Percentiles rank a stretch among this genome's conserved stretches.
Conservation (phyloP, 2,113 vertebrate species). For the Hippocampus mohnikei region DNA sequence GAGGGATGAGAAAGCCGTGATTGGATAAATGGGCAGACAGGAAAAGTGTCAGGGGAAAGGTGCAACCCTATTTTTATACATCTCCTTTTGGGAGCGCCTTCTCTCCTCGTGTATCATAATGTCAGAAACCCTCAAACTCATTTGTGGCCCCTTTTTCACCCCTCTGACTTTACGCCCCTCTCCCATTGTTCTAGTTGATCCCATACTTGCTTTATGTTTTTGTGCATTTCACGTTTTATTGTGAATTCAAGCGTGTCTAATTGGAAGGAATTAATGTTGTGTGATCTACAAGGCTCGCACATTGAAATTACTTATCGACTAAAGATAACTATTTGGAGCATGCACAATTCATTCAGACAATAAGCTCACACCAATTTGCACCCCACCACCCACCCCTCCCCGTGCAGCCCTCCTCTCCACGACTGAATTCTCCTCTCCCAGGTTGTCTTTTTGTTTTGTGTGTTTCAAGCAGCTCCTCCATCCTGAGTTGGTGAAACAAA, state of each 20-base stretch:
- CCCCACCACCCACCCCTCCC: neutral
- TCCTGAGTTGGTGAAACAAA: conserved; percentile 64
- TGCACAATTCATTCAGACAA: conserved; percentile 38
- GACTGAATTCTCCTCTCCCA: neutral
- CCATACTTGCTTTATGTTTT: conserved; percentile 1
- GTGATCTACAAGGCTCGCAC: conserved; percentile 18
- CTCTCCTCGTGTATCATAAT: conserved; percentile 59
- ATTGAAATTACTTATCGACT: conserved; percentile 55
- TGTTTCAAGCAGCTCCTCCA: conserved; percentile 72
- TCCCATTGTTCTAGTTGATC: conserved; percentile 14
- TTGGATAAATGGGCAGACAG: conserved; percentile 60
- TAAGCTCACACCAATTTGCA: conserved; percentile 13
- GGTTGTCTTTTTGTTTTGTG: neutral
- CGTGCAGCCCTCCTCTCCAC: conserved; percentile 38
- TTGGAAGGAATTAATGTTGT: conserved; percentile 36
- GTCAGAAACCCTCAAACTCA: conserved; percentile 60
- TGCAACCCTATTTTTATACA: conserved; percentile 65
- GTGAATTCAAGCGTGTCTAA: conserved; percentile 22
- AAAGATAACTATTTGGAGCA: conserved; percentile 50
- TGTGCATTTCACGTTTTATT: conserved; percentile 2
- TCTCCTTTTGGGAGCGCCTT: conserved; percentile 58
- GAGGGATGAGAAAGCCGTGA: conserved; percentile 26
- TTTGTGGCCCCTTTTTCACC: conserved; percentile 12
- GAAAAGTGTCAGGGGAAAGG: conserved; percentile 51
- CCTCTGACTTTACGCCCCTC: conserved; percentile 9